Conservation (phyloP, 1,140 invertebrate genomes). For the Drosophila carrolli region DNA sequence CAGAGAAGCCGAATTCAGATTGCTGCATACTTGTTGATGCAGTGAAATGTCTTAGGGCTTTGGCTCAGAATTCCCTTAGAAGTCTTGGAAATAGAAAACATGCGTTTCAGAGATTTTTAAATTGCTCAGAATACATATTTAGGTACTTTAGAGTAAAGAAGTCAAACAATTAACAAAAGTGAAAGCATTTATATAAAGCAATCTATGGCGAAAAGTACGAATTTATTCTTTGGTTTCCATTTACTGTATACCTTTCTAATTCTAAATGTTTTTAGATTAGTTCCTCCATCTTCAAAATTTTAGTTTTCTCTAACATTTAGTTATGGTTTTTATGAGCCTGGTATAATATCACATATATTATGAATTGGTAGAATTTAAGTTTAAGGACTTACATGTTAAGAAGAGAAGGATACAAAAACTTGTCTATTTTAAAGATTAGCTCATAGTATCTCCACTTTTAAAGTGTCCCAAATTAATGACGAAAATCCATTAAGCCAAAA, state of each 20-base stretch:
- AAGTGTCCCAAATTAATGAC: background rate
- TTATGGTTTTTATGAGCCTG: too few relatives aligned
- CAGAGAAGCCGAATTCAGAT: constrained; percentile 41
- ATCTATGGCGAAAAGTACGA: too few relatives aligned
- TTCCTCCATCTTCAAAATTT: too few relatives aligned
- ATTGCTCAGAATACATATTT: background rate
- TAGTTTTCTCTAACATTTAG: too few relatives aligned
- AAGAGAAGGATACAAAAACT: too few relatives aligned
- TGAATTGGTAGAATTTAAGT: too few relatives aligned
- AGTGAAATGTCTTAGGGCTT: constrained; percentile 26
- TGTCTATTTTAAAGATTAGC: background rate
- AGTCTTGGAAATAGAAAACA: background rate
- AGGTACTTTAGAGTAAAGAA: background rate
- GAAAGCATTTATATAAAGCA: too few relatives aligned
- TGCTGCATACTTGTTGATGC: constrained; percentile 48
- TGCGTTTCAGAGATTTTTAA: background rate
- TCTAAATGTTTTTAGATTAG: too few relatives aligned
- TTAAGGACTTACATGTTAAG: too few relatives aligned
- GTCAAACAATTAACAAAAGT: background rate
- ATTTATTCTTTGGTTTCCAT: too few relatives aligned
- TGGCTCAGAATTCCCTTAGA: constrained; percentile 5
- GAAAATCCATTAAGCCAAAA: constrained; percentile 6
- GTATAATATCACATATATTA: too few relatives aligned
- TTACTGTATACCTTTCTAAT: too few relatives aligned
- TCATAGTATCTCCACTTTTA: background rate